These are phyloP conservation scores for Benthosema pterotum DNA, from an alignment of 2,797 vertebrate genomes.

Conservation along the genomic window DNA sequence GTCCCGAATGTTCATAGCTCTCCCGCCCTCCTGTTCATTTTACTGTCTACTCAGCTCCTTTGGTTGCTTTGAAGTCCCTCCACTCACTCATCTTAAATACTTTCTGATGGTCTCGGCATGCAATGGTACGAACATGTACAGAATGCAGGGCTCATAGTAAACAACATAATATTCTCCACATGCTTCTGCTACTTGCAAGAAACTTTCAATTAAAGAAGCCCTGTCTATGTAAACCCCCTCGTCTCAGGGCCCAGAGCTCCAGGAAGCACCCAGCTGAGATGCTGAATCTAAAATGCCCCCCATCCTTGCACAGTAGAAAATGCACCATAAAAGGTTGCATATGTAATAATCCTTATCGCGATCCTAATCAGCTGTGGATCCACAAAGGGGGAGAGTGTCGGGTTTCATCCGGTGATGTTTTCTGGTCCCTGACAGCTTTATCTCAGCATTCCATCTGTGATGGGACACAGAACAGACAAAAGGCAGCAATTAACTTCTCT, in stretches of 20 bases:
- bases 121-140: slow-evolving; percentile 40
- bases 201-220: slow-evolving; percentile 18
- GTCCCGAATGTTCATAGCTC: slow-evolving; percentile 27
- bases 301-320: background rate
- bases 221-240: background rate
- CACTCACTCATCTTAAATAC: slow-evolving; percentile 36
- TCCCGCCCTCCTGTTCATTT: slow-evolving; percentile 30
- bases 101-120: slow-evolving; percentile 31
- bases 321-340: slow-evolving; percentile 4
- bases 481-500: background rate
- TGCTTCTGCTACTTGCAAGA: slow-evolving; percentile 16
- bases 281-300: slow-evolving; percentile 10
- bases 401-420: slow-evolving; percentile 18
- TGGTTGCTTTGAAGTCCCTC: slow-evolving; percentile 49
- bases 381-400: slow-evolving; percentile 6
- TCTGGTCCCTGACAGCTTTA: slow-evolving; percentile 5
- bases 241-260: slow-evolving; percentile 5
- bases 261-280: slow-evolving; percentile 24
- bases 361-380: background rate
- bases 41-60: slow-evolving; percentile 22
- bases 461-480: background rate
- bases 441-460: slow-evolving; percentile 9
- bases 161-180: slow-evolving; percentile 41
- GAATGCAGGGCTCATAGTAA: slow-evolving; percentile 33
- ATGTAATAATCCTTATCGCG: slow-evolving; percentile 13